These are phyloP conservation scores for Neodiprion lecontei DNA, from an alignment of 1,140 invertebrate genomes.

Conservation along the genomic window DNA sequence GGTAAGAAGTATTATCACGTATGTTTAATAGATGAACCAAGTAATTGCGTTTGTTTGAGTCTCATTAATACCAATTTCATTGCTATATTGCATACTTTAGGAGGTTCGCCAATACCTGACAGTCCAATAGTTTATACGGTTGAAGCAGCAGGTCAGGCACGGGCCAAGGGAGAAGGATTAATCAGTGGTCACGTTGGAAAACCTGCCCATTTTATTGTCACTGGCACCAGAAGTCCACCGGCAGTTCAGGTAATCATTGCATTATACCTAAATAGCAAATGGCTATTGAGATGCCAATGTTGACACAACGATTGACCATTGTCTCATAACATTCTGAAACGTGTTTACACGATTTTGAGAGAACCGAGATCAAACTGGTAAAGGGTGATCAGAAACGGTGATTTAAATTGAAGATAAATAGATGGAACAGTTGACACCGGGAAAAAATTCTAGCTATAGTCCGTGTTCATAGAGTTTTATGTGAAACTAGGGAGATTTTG, in stretches of 20 bases:
- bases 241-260: conserved; percentile 50
- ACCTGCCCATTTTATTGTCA: conserved; percentile 54
- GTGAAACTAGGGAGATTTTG: no score
- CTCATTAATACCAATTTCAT: not conserved
- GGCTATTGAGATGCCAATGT: not conserved
- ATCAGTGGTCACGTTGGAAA: conserved; percentile 65
- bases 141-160: conserved; percentile 68
- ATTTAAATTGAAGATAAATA: no score
- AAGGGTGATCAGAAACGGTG: no score
- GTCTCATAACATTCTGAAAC: not conserved
- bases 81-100: conserved; percentile 31
- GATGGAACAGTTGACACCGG: no score
- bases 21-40: conserved; percentile 66
- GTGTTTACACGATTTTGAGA: conserved; percentile 27
- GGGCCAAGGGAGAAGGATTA: conserved; percentile 70
- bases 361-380: conserved; percentile 39
- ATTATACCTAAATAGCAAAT: not conserved
- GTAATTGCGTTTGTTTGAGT: conserved; percentile 55
- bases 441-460: no score
- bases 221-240: conserved; percentile 56
- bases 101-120: conserved; percentile 63
- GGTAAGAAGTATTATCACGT: conserved; percentile 68
- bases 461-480: no score
- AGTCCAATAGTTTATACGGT: conserved; percentile 66
- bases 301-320: not conserved